phyloP scores from a whole-genome alignment of 1,140 invertebrate species.

The Drosophila pectinifera region DNA sequence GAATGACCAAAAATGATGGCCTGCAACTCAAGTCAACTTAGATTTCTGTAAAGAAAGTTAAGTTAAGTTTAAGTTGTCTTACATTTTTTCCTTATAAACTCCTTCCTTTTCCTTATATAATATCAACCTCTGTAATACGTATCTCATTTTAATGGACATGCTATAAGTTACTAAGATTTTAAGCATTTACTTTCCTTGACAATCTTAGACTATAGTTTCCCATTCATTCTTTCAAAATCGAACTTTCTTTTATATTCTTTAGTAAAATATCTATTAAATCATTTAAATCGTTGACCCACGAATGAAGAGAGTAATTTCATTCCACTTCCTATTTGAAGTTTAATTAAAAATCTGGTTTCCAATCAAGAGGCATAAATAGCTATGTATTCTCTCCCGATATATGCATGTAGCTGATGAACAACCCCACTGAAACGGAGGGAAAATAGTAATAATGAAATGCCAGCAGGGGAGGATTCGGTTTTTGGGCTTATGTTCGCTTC shows the following conservation, averaged over 20 bases:
- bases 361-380: constrained; percentile 29
- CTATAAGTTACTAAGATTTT: background rate
- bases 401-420: constrained; percentile 8
- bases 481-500: constrained; percentile 17
- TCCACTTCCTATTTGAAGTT: constrained; percentile 19
- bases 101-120: no score
- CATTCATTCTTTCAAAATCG: no score
- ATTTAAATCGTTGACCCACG: no score
- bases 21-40: no score
- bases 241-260: background rate
- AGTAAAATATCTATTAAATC: background rate
- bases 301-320: background rate
- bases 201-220: no score
- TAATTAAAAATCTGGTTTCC: constrained; percentile 56
- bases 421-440: constrained; percentile 24
- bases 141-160: no score
- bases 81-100: background rate
- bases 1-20: no score
- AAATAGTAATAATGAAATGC: constrained; percentile 45
- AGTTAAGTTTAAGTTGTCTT: no score
- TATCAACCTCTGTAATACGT: no score
- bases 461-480: constrained; percentile 43
- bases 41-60: background rate
- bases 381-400: constrained; percentile 8
- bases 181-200: background rate